phyloP scores from a whole-genome alignment of 2,888 invertebrate genomes.

The Pyrrhia umbra region DNA sequence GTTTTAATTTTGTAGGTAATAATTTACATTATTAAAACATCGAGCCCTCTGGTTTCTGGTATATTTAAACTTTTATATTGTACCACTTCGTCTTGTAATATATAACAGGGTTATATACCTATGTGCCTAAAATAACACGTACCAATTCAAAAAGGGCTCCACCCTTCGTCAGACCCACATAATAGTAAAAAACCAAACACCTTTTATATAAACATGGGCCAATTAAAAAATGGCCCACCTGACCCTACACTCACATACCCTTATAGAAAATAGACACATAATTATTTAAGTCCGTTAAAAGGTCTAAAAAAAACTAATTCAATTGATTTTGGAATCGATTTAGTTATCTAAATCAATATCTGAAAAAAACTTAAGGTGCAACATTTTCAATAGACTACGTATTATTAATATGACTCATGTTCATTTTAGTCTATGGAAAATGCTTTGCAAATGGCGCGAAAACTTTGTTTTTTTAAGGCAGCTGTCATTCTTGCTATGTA shows the following conservation, averaged over 20 bases:
- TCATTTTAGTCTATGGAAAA: slow-evolving; percentile 34
- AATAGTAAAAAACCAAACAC: slow-evolving; percentile 62
- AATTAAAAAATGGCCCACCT: slow-evolving; percentile 65
- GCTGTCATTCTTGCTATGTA: not conserved
- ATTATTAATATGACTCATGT: not conserved
- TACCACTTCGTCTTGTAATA: not conserved
- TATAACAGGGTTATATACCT: slow-evolving; percentile 33
- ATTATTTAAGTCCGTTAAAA: slow-evolving; percentile 71
- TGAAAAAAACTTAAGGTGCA: slow-evolving; percentile 37
- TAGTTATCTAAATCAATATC: slow-evolving; percentile 85
- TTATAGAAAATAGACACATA: slow-evolving; percentile 71
- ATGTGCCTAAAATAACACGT: slow-evolving; percentile 52
- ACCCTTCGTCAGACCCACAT: slow-evolving; percentile 48
- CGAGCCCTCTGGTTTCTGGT: too few species aligned
- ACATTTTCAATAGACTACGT: not conserved
- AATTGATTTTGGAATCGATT: slow-evolving; percentile 79
- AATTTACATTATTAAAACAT: too few species aligned
- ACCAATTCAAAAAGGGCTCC: slow-evolving; percentile 55
- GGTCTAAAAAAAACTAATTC: slow-evolving; percentile 74
- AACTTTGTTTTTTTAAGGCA: not conserved
- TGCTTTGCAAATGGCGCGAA: slow-evolving; percentile 27
- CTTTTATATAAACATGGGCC: slow-evolving; percentile 64
- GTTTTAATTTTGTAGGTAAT: too few species aligned
- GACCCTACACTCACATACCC: slow-evolving; percentile 62
- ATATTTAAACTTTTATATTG: not conserved